phyloP scores from a whole-genome alignment of 2,888 invertebrate genomes.

The Temnothorax unifasciatus region DNA sequence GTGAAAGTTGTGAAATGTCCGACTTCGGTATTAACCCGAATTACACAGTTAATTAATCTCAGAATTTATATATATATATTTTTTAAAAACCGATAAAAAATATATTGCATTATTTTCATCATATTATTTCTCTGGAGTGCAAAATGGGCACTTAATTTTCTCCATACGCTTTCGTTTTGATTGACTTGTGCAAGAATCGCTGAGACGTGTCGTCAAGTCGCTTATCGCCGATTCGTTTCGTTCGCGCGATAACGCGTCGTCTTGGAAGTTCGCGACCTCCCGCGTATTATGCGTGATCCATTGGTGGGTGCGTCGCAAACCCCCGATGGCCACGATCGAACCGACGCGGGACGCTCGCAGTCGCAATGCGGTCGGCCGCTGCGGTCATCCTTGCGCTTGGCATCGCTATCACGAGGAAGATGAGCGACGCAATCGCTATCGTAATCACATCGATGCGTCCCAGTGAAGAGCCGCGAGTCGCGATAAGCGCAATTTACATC shows the following conservation, averaged over 20 bases:
- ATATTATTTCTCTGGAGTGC: not conserved
- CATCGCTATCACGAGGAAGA: slow-evolving; percentile 3
- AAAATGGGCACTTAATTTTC: not conserved
- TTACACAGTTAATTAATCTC: not conserved
- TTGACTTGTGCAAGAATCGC: not conserved
- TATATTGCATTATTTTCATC: not conserved
- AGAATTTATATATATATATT: not conserved
- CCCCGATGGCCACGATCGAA: slow-evolving; percentile 27
- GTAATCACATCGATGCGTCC: slow-evolving; percentile 8
- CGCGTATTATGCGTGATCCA: not conserved
- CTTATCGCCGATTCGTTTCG: not conserved
- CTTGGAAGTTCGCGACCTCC: slow-evolving; percentile 47
- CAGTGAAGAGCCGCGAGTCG: not conserved
- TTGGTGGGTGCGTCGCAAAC: not conserved
- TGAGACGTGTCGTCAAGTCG: not conserved
- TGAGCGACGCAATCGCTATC: slow-evolving; percentile 15
- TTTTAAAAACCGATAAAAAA: not conserved
- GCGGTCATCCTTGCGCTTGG: slow-evolving; percentile 23
- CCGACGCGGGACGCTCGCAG: not conserved
- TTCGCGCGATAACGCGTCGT: not conserved
- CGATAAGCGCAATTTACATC: slow-evolving; percentile 19
- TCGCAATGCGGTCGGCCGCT: slow-evolving; percentile 15
- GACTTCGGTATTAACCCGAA: not conserved
- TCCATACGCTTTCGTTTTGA: not conserved
- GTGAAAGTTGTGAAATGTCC: not conserved